Percentiles rank a stretch among this genome's conserved stretches.
These are phyloP conservation scores for Pterobdella sp. DNA, from an alignment of 2,888 invertebrate genomes.

Conservation along the genomic window DNA sequence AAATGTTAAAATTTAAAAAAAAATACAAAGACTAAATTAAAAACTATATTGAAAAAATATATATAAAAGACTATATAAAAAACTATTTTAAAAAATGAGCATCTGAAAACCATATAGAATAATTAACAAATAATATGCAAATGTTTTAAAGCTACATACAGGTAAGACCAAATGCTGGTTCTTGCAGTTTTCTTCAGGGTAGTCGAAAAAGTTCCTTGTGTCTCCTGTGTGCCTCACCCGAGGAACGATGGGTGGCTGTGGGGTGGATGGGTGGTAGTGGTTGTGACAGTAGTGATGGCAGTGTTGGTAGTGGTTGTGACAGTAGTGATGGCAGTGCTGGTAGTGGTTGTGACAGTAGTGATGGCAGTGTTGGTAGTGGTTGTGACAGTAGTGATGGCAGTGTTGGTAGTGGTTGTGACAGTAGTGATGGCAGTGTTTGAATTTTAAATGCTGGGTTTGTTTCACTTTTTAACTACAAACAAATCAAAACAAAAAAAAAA, in stretches of 20 bases:
- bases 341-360: conserved; percentile 4
- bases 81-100: no score
- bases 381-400: background rate
- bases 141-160: background rate
- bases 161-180: conserved; percentile 26
- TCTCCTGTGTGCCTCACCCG: conserved; percentile 36
- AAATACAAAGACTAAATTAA: no score
- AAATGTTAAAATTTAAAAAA: no score
- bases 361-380: background rate
- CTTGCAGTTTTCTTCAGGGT: conserved; percentile 34
- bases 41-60: no score
- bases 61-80: no score
- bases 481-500: background rate
- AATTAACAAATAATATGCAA: no score
- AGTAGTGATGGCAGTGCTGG: background rate
- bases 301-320: background rate
- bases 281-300: conserved; percentile 3
- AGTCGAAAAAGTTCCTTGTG: conserved; percentile 37
- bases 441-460: no score
- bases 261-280: background rate
- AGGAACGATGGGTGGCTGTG: conserved; percentile 38
- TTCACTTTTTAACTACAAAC: no score
- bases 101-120: no score
- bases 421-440: background rate
- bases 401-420: background rate